Evolutionary conservation across 1,140 invertebrate species (phyloP), one percentile per base, ranked within the genome.

Genomic region (Coptotermes formosanus): DNA sequence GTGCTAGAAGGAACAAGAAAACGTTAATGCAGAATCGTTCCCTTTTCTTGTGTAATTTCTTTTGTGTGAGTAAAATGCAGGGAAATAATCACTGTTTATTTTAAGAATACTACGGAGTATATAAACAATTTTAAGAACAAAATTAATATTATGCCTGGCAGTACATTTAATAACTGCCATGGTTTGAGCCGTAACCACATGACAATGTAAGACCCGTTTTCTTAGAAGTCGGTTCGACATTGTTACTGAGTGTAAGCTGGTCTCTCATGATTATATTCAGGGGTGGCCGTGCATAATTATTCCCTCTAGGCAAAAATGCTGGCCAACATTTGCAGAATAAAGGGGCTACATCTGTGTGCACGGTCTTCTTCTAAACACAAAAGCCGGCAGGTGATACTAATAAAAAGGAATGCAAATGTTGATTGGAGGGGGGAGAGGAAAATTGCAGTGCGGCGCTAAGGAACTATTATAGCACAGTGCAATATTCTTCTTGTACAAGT

Each of bases 361-460:
- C 2, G n/a, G 12, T 9, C 64, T 75, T 75, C 3, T 75, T 30
- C 2, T 75, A 0, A 30, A 14, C 64, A 4, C n/a, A 75, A 7
- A 75, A 75, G 64, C 64, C 64, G 64, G n/a, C 30, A 75, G 64
- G n/a, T 75, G 64, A 30, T 75, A 75, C 7, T 75, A 75, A 75
- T 75, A 75, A 75, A 75, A 75, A 75, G n/a, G 64, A 30, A 75
- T 7, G 25, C 25, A 75, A 30, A 75, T 9, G 64, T 8, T 30
- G 25, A 14, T 75, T 25, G 25, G 64, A 64, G 21, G 59, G 59
- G 8, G 59, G 25, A n/a, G 59, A n/a, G n/a, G 64, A 25, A 75
- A 75, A 75, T 75, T 75, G 64, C n/a, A 75, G 64, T 75, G 64
- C 64, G 64, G 64, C 64, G 64, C n/a, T 75, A 75, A 25, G 64